Evolutionary conservation across 2,797 vertebrate species (phyloP).

Genomic region (Pseudochaenichthys georgianus): DNA sequence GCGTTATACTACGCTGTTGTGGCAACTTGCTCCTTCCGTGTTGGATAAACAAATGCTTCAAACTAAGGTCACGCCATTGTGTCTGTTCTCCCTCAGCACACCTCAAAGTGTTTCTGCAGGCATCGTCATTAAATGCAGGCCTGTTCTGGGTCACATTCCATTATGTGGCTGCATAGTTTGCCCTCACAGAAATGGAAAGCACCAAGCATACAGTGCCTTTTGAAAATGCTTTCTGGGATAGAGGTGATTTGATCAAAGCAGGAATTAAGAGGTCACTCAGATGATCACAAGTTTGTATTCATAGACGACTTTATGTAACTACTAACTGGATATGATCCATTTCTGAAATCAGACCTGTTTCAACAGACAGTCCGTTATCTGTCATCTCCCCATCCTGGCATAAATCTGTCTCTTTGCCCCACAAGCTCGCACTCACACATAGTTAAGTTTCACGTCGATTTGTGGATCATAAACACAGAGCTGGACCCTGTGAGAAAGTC

Average conservation of each 20-base stretch:
- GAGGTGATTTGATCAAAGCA: constrained; percentile 41
- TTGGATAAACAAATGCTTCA: constrained; percentile 66
- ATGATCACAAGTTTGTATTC: constrained; percentile 2
- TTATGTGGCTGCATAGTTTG: constrained; percentile 36
- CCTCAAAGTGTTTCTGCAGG: constrained; percentile 63
- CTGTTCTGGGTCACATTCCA: constrained; percentile 57
- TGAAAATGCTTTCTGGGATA: constrained; percentile 11
- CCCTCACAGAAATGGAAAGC: constrained; percentile 8
- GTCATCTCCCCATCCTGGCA: constrained; percentile 40
- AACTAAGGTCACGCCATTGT: constrained; percentile 54
- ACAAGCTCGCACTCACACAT: constrained; percentile 12
- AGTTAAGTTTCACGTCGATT: constrained; percentile 39
- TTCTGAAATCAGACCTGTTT: background rate
- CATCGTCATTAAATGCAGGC: constrained; percentile 48
- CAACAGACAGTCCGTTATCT: background rate
- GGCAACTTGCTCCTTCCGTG: constrained; percentile 31
- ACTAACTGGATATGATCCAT: background rate
- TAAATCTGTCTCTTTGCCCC: constrained; percentile 21
- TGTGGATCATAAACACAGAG: constrained; percentile 60
- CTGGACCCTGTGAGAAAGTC: constrained; percentile 63
- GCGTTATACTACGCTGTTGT: constrained; percentile 39
- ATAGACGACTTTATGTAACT: constrained; percentile 4
- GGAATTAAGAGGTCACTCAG: constrained; percentile 15
- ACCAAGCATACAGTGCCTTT: constrained; percentile 3
- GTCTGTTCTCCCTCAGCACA: constrained; percentile 57